These are phyloP conservation scores for Diadophis punctatus DNA, from an alignment of 2,113 vertebrate species.

Conservation along the genomic window DNA sequence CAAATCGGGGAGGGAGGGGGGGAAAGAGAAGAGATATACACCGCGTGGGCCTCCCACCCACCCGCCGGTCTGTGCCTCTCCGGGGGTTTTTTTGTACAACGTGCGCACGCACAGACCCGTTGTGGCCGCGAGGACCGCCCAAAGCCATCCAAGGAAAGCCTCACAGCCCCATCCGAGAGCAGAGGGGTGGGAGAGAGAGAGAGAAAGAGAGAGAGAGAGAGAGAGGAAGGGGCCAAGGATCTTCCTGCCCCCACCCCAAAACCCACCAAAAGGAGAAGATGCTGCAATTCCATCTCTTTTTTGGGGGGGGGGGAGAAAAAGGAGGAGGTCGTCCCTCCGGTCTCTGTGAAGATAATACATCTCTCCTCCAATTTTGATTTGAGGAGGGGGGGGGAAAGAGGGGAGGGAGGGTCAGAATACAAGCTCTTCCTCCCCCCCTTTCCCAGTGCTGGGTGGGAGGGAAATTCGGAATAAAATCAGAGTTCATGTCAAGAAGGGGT, in stretches of 20 bases:
- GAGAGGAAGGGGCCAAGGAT: neutral
- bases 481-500: neutral
- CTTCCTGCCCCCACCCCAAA: neutral
- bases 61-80: neutral
- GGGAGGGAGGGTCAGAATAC: neutral
- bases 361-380: neutral
- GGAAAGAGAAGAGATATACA: neutral
- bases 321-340: neutral
- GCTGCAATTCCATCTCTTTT: neutral
- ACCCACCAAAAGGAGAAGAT: neutral
- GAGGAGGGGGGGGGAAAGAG: neutral
- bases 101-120: too few species aligned
- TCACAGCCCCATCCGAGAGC: neutral
- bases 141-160: neutral
- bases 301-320: neutral
- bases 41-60: neutral
- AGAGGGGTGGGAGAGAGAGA: neutral
- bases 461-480: constrained; percentile 8
- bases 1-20: neutral
- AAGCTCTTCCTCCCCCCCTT: neutral
- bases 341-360: neutral
- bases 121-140: neutral
- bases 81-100: neutral
- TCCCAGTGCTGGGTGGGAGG: neutral
- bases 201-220: neutral